A percentile compares a stretch with the other conserved stretches of the same genome.
Evolutionary conservation across 1,140 invertebrate species (phyloP).

Genomic region (Euwallacea fornicatus): DNA sequence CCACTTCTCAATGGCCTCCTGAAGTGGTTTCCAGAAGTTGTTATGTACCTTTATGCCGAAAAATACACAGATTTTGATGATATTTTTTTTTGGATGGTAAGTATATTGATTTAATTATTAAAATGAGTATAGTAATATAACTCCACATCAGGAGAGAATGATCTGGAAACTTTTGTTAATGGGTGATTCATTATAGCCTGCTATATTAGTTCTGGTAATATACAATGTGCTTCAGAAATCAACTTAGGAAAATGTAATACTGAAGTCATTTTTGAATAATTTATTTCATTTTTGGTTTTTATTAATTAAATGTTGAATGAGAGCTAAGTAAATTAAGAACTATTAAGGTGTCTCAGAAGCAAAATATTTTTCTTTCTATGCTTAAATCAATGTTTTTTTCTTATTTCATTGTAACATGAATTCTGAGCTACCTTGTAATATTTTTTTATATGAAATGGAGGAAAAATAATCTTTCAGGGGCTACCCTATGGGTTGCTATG

Average conservation of each 20-base stretch:
- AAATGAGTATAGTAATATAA: not conserved
- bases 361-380: too few species aligned
- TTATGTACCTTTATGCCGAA: slow-evolving; percentile 72
- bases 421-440: slow-evolving; percentile 9
- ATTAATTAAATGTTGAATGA: too few species aligned
- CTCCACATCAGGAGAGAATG: too few species aligned
- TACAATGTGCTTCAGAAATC: too few species aligned
- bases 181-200: not conserved
- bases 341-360: too few species aligned
- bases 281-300: not conserved
- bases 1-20: slow-evolving; percentile 80
- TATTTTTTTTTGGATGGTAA: slow-evolving; percentile 22
- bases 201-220: too few species aligned
- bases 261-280: not conserved
- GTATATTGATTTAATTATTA: slow-evolving; percentile 1
- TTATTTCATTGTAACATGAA: too few species aligned
- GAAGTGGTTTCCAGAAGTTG: slow-evolving; percentile 85
- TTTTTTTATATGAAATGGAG: slow-evolving; percentile 11
- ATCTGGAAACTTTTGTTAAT: too few species aligned
- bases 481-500: slow-evolving; percentile 91
- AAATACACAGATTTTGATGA: slow-evolving; percentile 41
- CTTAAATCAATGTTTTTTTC: too few species aligned
- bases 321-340: not conserved
- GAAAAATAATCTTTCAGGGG: slow-evolving; percentile 61
- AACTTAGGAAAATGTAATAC: too few species aligned